Evolutionary conservation across 2,888 invertebrate genomes (phyloP).

Genomic region (Abrostola triplasia): DNA sequence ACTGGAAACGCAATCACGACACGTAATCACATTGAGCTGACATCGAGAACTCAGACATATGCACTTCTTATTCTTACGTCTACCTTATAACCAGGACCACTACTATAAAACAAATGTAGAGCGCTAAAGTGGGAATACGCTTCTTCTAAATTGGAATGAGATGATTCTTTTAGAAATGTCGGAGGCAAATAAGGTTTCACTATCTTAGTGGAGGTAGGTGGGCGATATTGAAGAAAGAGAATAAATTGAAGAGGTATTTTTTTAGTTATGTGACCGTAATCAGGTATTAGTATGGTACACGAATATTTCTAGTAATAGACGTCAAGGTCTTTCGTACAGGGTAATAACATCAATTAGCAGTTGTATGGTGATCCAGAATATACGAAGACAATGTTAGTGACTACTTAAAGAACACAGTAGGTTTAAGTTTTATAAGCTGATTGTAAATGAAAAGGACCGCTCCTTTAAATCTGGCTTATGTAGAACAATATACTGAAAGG

Average conservation of each 20-base stretch:
- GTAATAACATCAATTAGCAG: too few relatives aligned
- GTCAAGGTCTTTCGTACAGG: too few relatives aligned
- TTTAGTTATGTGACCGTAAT: background rate
- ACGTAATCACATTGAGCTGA: conserved; percentile 56
- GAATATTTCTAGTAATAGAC: too few relatives aligned
- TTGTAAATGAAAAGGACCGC: background rate
- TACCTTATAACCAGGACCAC: conserved; percentile 47
- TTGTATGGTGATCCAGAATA: too few relatives aligned
- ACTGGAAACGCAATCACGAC: conserved; percentile 41
- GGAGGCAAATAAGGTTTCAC: conserved; percentile 33
- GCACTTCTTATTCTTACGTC: conserved; percentile 52
- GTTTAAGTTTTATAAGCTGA: background rate
- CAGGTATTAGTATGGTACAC: background rate
- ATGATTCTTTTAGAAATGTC: conserved; percentile 40
- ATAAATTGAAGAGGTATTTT: conserved; percentile 3
- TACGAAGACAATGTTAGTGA: too few relatives aligned
- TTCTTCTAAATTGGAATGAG: conserved; percentile 40
- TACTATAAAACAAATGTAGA: conserved; percentile 43
- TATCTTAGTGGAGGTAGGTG: background rate
- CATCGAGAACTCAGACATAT: conserved; percentile 49
- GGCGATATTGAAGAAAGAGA: conserved; percentile 6
- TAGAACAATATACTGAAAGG: background rate
- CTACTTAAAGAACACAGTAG: too few relatives aligned
- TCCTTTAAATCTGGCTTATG: background rate
- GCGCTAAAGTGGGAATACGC: conserved; percentile 35